These are phyloP conservation scores for Trichonephila clavipes DNA, from an alignment of 1,140 invertebrate species.

Conservation along the genomic window DNA sequence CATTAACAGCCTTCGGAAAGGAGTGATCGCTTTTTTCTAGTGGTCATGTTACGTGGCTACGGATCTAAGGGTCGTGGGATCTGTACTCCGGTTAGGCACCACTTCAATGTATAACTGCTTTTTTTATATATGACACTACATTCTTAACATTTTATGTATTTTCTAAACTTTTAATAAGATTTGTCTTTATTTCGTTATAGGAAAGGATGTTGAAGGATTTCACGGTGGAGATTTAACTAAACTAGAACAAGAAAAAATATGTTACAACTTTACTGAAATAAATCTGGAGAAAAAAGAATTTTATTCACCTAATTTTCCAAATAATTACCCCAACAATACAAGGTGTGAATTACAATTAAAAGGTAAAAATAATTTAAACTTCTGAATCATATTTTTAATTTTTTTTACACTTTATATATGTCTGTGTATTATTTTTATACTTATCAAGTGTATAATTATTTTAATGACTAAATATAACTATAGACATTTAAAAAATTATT, in stretches of 20 bases:
- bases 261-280: slow-evolving; percentile 84
- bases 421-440: background rate
- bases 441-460: too few species aligned
- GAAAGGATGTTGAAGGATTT: slow-evolving; percentile 75
- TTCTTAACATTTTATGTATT: too few species aligned
- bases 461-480: too few species aligned
- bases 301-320: slow-evolving; percentile 88
- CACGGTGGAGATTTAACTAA: slow-evolving; percentile 70
- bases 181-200: slow-evolving; percentile 25
- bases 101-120: background rate
- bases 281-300: slow-evolving; percentile 85
- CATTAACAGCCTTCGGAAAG: too few species aligned
- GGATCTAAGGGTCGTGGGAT: too few species aligned
- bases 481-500: too few species aligned
- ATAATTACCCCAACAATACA: slow-evolving; percentile 86
- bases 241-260: slow-evolving; percentile 78
- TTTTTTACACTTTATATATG: background rate
- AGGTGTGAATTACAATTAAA: slow-evolving; percentile 87
- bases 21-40: background rate
- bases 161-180: background rate
- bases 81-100: too few species aligned
- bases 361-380: slow-evolving; percentile 82
- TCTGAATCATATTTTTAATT: background rate
- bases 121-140: too few species aligned
- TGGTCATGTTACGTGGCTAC: background rate